Evolutionary conservation across 2,888 invertebrate species (phyloP), one percentile per base, ranked within the genome.

Genomic region (Anarsia innoxiella): DNA sequence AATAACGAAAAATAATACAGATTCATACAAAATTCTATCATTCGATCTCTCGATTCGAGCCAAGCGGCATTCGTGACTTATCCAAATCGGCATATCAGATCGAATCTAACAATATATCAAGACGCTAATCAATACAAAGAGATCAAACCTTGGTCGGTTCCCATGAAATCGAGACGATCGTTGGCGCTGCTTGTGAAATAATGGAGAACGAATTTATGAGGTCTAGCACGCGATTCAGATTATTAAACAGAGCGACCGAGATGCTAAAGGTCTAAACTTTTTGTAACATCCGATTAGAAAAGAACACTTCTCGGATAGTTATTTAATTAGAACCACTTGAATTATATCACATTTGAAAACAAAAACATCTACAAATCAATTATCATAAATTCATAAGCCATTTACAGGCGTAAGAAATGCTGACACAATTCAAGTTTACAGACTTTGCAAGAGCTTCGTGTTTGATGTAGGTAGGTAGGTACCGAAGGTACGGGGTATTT

Each of bases 81-180:
- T 42, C 42, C 62, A 59, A 51, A 48, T 50, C 46, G 45, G 49
- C 52, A 48, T 66, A 68, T 70, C 67, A 54, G 69, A 67, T 70
- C 57, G 56, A 48, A 51, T 52, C 48, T 46, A 55, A 60, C 60
- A 66, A 60, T 60, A 62, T 59, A 71, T 69, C 70, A 64, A 57
- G 52, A 51, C 48, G 46, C 56, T 66, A 68, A 68, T 70, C 70
- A 63, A 63, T 66, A 56, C 52, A 50, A 48, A 42, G 53, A 61
- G 66, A 65, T 70, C 68, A 41, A 41, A 53, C 46, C 44, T 50
- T 46, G 43, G 47, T 44, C 45, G 49, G 66, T 77, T 76, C 76
- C 69, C 76, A 76, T 75, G 76, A 70, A 70, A 62, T 55, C 56
- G 59, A 51, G 10, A 28, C 39, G 34, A 42, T 36, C 31, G 38